Evolutionary conservation across 2,797 vertebrate species (phyloP).

Genomic region (Gymnodraco acuticeps): DNA sequence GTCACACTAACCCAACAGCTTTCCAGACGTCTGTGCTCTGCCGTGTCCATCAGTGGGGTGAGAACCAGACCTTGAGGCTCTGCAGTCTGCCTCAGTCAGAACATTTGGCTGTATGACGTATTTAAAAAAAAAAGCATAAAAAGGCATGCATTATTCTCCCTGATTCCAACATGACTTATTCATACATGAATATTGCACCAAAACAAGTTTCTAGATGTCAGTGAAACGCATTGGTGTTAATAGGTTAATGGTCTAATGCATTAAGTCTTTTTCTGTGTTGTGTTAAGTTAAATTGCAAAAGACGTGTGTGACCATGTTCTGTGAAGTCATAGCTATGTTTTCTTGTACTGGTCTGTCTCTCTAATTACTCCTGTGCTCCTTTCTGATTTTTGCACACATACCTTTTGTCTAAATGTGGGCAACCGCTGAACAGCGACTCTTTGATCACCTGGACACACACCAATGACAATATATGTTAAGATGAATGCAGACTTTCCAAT

Average conservation of each 20-base stretch:
- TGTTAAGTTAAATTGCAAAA: conserved; percentile 73
- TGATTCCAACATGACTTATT: conserved; percentile 56
- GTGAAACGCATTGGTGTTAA: conserved; percentile 54
- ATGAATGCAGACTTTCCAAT: conserved; percentile 81
- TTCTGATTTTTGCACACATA: conserved; percentile 71
- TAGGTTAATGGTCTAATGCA: conserved; percentile 63
- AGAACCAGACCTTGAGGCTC: conserved; percentile 58
- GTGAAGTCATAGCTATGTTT: conserved; percentile 78
- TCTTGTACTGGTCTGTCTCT: conserved; percentile 73
- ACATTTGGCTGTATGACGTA: conserved; percentile 57
- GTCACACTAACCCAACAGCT: conserved; percentile 73
- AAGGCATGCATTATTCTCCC: conserved; percentile 47
- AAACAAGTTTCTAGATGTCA: conserved; percentile 43
- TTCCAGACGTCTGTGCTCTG: conserved; percentile 72
- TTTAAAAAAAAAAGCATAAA: conserved; percentile 35
- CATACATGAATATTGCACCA: conserved; percentile 58
- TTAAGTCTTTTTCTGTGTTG: conserved; percentile 66
- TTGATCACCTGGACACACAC: conserved; percentile 79
- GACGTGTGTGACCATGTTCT: conserved; percentile 70
- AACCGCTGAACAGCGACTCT: conserved; percentile 58
- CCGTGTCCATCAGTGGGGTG: conserved; percentile 53
- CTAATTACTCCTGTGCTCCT: conserved; percentile 72
- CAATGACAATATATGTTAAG: conserved; percentile 76
- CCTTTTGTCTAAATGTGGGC: conserved; percentile 66
- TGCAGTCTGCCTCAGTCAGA: conserved; percentile 51